Conservation (phyloP, 2,113 vertebrate genomes). For the Daboia siamensis region DNA sequence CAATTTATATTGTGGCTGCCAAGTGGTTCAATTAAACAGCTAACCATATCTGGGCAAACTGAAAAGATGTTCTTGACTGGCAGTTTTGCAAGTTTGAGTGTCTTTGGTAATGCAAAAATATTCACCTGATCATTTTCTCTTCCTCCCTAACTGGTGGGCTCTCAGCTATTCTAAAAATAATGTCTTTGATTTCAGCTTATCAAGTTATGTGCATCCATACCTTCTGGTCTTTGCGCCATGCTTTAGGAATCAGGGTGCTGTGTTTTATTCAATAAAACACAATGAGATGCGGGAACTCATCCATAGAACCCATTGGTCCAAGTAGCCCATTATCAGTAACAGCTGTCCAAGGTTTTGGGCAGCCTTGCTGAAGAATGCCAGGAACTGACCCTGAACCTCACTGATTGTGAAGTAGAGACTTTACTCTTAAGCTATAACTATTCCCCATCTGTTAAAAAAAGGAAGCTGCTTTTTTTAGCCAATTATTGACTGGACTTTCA, state of each 20-base stretch:
- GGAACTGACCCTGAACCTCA: background rate
- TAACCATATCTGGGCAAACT: background rate
- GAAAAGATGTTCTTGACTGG: background rate
- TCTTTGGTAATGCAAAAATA: background rate
- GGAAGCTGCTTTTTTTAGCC: background rate
- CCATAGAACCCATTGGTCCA: background rate
- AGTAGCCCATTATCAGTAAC: background rate
- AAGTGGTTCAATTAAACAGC: background rate
- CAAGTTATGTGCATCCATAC: background rate
- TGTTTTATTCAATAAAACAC: background rate
- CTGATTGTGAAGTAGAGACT: background rate
- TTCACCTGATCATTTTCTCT: background rate
- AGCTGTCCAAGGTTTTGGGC: background rate
- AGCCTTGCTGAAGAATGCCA: background rate
- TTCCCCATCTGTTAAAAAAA: background rate
- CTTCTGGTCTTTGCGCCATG: background rate
- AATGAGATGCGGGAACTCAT: background rate
- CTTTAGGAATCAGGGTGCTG: background rate
- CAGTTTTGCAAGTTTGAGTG: background rate
- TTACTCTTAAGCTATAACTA: background rate
- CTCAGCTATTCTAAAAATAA: background rate
- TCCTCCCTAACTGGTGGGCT: background rate
- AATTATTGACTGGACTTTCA: background rate
- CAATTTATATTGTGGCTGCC: background rate
- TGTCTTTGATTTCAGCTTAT: background rate